Evolutionary conservation across 2,113 vertebrate species (phyloP), one percentile per base, ranked within the genome.

Genomic region (Trogon melanurus): DNA sequence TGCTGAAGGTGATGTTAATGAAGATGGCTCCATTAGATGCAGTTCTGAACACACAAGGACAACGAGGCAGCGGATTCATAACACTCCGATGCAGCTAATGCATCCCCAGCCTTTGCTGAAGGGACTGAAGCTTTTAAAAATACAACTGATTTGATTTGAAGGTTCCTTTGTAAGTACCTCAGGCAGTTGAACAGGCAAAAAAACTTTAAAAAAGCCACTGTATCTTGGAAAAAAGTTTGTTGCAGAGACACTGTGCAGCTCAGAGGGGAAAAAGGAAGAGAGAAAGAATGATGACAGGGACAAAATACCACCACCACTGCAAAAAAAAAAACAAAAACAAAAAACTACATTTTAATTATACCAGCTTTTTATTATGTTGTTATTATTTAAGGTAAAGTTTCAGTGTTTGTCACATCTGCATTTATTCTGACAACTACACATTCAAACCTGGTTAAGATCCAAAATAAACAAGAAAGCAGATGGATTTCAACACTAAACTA

Each of bases 21-120:
- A 72, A 34, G 26, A 38, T 1, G 5, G 66, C 67, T 84, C 64
- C 67, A 25, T 53, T 5, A 58, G 38, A 34, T 18, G 21, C 41
- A 51, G 26, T 22, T 36, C 81, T 61, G 34, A 65, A 53, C 0
- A 0, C 53, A 1, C 0, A 20, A 14, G 45, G 70, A 76, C 13
- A 79, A 26, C 0, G 0, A 71, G 48, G 86, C 84, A 93, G 87
- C 1, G 0, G 51, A 20, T 36, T 74, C 69, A 67, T 30, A 92
- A 81, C 45, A 93, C 66, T 50, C 23, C 2, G 0, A 17, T 57
- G 38, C 47, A 61, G 36, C 71, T 54, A 91, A 82, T 21, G 62
- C n/a, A 20, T 29, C 22, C 54, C 71, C 58, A 85, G 79, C 87
- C 81, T 72, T 79, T 79, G 87, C 93, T 58, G 57, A 18, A 85